These are phyloP conservation scores for Drosophila mimica DNA, from an alignment of 2,888 invertebrate genomes.

Conservation along the genomic window DNA sequence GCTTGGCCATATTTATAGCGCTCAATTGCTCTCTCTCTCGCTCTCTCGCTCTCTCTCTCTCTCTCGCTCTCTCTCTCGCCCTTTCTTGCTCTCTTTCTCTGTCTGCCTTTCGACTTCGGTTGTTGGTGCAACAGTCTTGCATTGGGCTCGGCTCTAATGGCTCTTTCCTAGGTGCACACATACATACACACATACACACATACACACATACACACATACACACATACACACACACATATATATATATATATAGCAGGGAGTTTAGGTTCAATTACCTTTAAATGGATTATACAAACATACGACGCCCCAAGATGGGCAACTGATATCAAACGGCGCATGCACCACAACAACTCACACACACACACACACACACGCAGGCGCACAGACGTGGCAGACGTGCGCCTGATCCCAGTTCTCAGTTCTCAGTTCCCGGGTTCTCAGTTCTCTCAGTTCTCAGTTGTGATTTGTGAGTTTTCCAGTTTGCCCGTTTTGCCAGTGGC, in stretches of 20 bases:
- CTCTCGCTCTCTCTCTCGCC: neutral
- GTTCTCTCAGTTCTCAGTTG: neutral
- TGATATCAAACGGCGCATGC: conserved; percentile 53
- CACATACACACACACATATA: neutral
- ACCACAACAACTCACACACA: conserved; percentile 17
- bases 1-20: conserved; percentile 63
- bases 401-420: conserved; percentile 70
- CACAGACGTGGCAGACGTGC: conserved; percentile 36
- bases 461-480: conserved; percentile 16
- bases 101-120: neutral
- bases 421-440: conserved; percentile 3
- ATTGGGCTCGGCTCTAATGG: conserved; percentile 52
- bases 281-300: conserved; percentile 77
- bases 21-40: neutral
- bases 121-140: neutral
- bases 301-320: conserved; percentile 24
- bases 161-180: conserved; percentile 18
- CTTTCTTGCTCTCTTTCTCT: neutral
- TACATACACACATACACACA: neutral
- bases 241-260: conserved; percentile 36
- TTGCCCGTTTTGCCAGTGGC: conserved; percentile 4
- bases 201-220: neutral
- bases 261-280: conserved; percentile 77
- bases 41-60: neutral
- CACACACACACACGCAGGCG: conserved; percentile 25